Conservation (phyloP, 2,797 vertebrate genomes). For the Diplodus sargus region DNA sequence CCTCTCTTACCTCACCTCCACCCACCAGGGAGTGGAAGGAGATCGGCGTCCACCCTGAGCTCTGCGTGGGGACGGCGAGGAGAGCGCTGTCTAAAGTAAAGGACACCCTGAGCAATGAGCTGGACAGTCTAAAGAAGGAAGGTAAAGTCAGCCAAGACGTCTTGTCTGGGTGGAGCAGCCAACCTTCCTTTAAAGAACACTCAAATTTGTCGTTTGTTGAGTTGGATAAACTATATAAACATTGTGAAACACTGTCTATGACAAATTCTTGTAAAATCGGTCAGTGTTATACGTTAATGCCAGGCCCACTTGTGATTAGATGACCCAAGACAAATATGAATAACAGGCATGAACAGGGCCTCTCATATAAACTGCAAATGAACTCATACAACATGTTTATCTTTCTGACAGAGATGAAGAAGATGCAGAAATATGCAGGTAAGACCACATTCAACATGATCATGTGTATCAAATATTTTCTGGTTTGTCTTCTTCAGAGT, state of each 20-base stretch:
- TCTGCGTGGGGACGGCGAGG: slow-evolving; percentile 70
- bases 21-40: slow-evolving; percentile 66
- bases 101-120: slow-evolving; percentile 47
- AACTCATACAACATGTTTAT: slow-evolving; percentile 4
- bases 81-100: slow-evolving; percentile 65
- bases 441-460: not conserved
- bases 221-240: no score
- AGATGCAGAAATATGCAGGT: slow-evolving; percentile 79
- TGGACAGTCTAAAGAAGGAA: slow-evolving; percentile 61
- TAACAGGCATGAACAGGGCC: no score
- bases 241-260: no score
- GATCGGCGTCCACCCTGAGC: slow-evolving; percentile 58
- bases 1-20: slow-evolving; percentile 57
- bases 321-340: no score
- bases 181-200: no score
- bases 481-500: no score
- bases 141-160: slow-evolving; percentile 56
- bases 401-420: slow-evolving; percentile 76
- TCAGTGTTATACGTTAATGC: no score
- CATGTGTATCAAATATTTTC: no score
- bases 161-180: not conserved
- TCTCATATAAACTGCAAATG: not conserved
- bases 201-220: no score
- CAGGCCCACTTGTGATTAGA: no score
- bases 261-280: no score